A percentile compares a stretch with the other conserved stretches of the same genome.
These are phyloP conservation scores for Leptonema lineaticorne DNA, from an alignment of 1,140 invertebrate species.

Conservation along the genomic window DNA sequence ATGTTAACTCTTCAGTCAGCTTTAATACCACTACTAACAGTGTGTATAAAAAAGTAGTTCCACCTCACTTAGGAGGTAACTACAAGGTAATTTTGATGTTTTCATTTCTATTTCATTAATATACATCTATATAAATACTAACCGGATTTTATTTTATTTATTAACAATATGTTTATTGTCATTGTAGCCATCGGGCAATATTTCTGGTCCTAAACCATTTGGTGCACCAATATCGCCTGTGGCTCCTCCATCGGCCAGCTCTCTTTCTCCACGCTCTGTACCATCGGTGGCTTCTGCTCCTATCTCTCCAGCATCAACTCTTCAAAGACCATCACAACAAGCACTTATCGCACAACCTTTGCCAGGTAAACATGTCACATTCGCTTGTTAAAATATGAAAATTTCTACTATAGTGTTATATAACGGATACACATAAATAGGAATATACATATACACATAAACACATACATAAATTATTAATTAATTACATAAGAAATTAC, in stretches of 20 bases:
- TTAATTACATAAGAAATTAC: slow-evolving; percentile 47
- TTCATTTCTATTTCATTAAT: not conserved
- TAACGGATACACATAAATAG: too few relatives aligned
- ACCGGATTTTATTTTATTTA: not conserved
- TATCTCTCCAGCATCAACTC: slow-evolving; percentile 51
- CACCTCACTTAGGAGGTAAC: slow-evolving; percentile 37
- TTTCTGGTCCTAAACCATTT: slow-evolving; percentile 64
- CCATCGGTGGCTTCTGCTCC: slow-evolving; percentile 54
- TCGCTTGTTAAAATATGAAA: slow-evolving; percentile 46
- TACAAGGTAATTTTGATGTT: slow-evolving; percentile 37
- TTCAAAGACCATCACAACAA: slow-evolving; percentile 47
- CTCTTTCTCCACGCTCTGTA: slow-evolving; percentile 51
- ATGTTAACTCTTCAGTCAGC: slow-evolving; percentile 12
- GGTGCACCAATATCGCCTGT: slow-evolving; percentile 51
- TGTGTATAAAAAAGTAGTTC: slow-evolving; percentile 39
- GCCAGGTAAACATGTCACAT: slow-evolving; percentile 56
- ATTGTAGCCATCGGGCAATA: slow-evolving; percentile 53
- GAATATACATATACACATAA: not conserved
- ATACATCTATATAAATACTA: slow-evolving; percentile 5
- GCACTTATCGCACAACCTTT: slow-evolving; percentile 43
- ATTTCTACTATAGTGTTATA: too few relatives aligned
- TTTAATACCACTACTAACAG: slow-evolving; percentile 31
- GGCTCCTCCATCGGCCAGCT: slow-evolving; percentile 48
- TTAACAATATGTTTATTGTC: slow-evolving; percentile 23
- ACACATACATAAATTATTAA: slow-evolving; percentile 4